phyloP scores from a whole-genome alignment of 2,113 vertebrate species.

The Catharus minimus region DNA sequence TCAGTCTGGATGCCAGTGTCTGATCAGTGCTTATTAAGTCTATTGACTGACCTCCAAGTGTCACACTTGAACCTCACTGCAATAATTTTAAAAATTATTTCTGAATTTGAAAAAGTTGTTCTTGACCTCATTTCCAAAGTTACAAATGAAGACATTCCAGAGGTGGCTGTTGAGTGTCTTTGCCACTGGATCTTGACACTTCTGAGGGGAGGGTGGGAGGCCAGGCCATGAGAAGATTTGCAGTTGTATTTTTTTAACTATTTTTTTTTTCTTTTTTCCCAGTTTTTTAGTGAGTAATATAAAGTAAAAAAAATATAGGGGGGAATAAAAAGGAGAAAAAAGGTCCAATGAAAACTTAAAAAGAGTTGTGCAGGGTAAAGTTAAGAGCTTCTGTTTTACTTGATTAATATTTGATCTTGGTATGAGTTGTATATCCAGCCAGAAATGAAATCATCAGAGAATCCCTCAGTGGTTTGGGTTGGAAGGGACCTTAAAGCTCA shows the following conservation, averaged over 20 bases:
- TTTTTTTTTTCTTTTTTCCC: not conserved
- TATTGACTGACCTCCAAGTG: not conserved
- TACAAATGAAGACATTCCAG: not conserved
- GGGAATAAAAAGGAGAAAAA: rapidly evolving
- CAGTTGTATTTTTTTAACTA: not conserved
- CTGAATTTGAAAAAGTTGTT: not conserved
- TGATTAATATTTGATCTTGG: not conserved
- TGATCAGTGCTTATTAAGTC: not conserved
- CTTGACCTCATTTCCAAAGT: not conserved
- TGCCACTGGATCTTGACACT: not conserved
- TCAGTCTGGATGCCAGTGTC: not conserved
- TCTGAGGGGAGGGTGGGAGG: not conserved
- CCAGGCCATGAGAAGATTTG: not conserved
- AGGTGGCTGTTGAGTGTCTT: not conserved
- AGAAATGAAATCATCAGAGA: not conserved
- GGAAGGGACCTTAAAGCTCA: not conserved
- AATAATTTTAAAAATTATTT: not conserved
- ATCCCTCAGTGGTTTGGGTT: not conserved
- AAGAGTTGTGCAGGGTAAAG: not conserved
- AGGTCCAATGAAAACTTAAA: not conserved
- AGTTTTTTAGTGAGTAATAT: not conserved
- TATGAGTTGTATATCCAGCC: not conserved
- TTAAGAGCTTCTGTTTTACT: not conserved
- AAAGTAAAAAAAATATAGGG: not conserved
- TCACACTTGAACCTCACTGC: not conserved